Conservation (phyloP, 2,797 vertebrate genomes). For the Macrochelys suwanniensis region DNA sequence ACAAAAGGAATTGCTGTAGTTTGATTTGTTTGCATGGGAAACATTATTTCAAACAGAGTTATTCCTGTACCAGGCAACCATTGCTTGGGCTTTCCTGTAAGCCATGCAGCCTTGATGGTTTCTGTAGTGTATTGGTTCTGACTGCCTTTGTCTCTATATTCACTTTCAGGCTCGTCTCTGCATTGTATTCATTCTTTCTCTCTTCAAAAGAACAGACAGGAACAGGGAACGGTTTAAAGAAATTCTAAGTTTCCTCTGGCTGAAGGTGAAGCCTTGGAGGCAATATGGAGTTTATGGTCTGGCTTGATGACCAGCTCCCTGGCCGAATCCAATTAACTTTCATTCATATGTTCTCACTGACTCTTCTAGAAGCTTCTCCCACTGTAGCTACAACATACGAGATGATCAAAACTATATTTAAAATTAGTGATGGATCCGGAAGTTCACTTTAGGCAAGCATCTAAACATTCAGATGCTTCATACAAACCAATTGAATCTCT, state of each 20-base stretch:
- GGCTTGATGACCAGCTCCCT: background rate
- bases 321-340: background rate
- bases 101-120: background rate
- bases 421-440: background rate
- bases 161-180: background rate
- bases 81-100: background rate
- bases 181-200: background rate
- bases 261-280: background rate
- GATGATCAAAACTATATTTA: background rate
- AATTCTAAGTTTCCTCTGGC: constrained; percentile 1
- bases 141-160: background rate
- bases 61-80: background rate
- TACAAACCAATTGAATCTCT: background rate
- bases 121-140: background rate
- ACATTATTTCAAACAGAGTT: background rate
- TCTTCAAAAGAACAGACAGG: background rate
- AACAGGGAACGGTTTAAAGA: background rate
- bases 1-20: background rate
- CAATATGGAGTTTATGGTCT: background rate
- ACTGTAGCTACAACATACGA: background rate
- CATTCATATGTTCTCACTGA: background rate
- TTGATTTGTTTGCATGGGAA: background rate
- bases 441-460: background rate
- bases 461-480: background rate
- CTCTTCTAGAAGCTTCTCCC: background rate